Evolutionary conservation across 2,888 invertebrate genomes (phyloP).

Genomic region (Cybosia mesomella): DNA sequence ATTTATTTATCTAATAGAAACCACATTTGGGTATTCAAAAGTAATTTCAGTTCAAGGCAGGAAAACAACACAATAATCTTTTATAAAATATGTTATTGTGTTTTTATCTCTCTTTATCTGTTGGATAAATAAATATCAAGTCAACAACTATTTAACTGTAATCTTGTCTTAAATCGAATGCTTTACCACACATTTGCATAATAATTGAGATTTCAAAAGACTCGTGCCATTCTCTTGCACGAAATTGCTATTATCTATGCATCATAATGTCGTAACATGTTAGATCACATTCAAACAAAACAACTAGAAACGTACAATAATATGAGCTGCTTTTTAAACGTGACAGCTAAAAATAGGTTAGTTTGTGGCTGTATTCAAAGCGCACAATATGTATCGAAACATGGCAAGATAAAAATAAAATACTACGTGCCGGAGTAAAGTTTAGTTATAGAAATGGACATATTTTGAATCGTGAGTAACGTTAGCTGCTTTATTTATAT

Average conservation of each 20-base stretch:
- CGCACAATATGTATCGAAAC: slow-evolving; percentile 46
- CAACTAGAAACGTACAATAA: slow-evolving; percentile 23
- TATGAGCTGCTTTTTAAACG: slow-evolving; percentile 36
- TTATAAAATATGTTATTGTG: neutral
- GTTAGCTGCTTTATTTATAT: neutral
- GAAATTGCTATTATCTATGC: slow-evolving; percentile 30
- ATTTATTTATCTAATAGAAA: neutral
- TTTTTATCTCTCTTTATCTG: neutral
- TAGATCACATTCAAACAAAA: slow-evolving; percentile 24
- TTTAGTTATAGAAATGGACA: slow-evolving; percentile 41
- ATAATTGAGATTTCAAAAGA: slow-evolving; percentile 3
- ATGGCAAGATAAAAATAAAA: slow-evolving; percentile 49
- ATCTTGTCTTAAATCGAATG: neutral
- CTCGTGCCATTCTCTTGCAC: slow-evolving; percentile 23
- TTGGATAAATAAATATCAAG: neutral
- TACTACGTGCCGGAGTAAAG: slow-evolving; percentile 36
- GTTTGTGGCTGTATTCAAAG: slow-evolving; percentile 48
- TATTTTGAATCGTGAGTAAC: slow-evolving; percentile 42
- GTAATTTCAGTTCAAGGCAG: neutral
- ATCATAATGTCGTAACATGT: slow-evolving; percentile 23
- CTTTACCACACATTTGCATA: neutral
- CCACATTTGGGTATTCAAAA: neutral
- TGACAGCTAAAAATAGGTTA: slow-evolving; percentile 80
- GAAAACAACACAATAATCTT: neutral
- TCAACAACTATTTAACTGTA: neutral